Conservation (phyloP, 2,888 invertebrate genomes). For the Liodrosophila aerea region DNA sequence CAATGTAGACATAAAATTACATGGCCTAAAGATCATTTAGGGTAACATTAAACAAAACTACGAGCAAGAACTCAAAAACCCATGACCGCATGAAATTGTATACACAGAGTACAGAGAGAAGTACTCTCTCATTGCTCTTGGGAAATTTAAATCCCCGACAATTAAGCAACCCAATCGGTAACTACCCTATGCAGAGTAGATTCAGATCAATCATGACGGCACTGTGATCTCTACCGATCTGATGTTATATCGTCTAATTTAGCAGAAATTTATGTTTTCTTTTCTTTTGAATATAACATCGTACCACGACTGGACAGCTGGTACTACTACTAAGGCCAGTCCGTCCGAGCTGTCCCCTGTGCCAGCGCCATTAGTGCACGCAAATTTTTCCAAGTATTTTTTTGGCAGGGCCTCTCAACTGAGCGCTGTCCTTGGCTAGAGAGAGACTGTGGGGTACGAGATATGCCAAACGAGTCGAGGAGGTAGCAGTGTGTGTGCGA, state of each 20-base stretch:
- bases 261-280: conserved; percentile 50
- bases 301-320: conserved; percentile 60
- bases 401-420: conserved; percentile 16
- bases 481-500: not conserved
- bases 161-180: conserved; percentile 38
- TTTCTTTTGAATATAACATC: conserved; percentile 1
- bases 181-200: conserved; percentile 42
- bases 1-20: conserved; percentile 35
- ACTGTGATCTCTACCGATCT: conserved; percentile 35
- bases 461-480: conserved; percentile 22
- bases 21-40: conserved; percentile 44
- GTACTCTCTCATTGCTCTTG: too few relatives aligned
- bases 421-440: conserved; percentile 1
- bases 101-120: conserved; percentile 41
- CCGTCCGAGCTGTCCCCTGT: not conserved
- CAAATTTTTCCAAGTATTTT: conserved; percentile 68
- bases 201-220: conserved; percentile 26
- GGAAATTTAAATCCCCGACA: conserved; percentile 26
- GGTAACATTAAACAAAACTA: conserved; percentile 46
- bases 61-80: conserved; percentile 25
- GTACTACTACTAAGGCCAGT: conserved; percentile 31
- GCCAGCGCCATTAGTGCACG: conserved; percentile 46
- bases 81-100: conserved; percentile 66
- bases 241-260: conserved; percentile 52
- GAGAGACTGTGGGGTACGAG: conserved; percentile 20